A percentile compares a stretch with the other conserved stretches of the same genome.
These are phyloP conservation scores for Oreotrochilus melanogaster DNA, from an alignment of 2,113 vertebrate genomes.

Conservation along the genomic window DNA sequence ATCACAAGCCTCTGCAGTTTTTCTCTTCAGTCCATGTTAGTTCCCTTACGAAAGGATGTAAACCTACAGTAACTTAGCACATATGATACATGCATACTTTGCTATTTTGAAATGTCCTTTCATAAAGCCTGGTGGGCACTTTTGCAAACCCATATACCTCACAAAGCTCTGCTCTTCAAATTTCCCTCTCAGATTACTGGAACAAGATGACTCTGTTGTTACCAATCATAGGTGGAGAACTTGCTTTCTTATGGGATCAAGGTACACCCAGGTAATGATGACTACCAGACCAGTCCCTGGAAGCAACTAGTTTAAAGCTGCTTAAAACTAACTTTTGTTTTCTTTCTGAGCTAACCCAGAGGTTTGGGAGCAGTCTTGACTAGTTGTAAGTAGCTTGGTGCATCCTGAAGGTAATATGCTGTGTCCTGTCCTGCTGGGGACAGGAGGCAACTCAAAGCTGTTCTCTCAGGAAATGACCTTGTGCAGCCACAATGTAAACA, in stretches of 20 bases:
- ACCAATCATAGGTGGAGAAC: background rate
- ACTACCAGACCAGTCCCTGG: background rate
- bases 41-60: background rate
- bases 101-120: background rate
- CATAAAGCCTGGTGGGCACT: background rate
- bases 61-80: background rate
- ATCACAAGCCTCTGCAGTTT: background rate
- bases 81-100: background rate
- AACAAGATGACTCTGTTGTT: background rate
- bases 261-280: background rate
- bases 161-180: background rate
- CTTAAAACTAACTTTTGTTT: background rate
- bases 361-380: background rate
- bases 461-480: conserved; percentile 1
- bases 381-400: background rate
- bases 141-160: background rate
- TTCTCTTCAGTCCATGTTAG: background rate
- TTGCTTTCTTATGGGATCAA: background rate
- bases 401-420: background rate
- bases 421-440: background rate
- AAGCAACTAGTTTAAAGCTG: background rate
- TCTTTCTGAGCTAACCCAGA: background rate
- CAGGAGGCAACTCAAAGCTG: background rate
- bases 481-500: background rate
- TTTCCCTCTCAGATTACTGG: background rate